phyloP scores from a whole-genome alignment of 35 echinoderm and acorn worm genomes.

The Eucidaris tribuloides region DNA sequence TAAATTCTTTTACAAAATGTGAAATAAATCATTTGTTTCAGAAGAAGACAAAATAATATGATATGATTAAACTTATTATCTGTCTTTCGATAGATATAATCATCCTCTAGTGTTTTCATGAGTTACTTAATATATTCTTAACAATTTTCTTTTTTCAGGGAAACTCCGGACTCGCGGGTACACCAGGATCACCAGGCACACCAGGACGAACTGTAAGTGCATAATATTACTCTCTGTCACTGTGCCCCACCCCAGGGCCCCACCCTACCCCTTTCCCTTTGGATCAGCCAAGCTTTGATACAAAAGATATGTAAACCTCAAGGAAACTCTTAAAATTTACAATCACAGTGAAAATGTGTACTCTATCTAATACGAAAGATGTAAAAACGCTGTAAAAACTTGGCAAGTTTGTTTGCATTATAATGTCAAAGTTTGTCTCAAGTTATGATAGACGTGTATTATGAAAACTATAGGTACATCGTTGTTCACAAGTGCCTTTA shows the following conservation, averaged over 20 bases:
- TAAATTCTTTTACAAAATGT: background rate
- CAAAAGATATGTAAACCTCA: background rate
- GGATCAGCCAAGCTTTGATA: background rate
- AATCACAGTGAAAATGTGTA: background rate
- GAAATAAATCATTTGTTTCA: too few relatives aligned
- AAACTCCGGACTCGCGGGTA: background rate
- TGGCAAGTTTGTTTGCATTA: too few relatives aligned
- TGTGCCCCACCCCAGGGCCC: background rate
- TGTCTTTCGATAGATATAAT: too few relatives aligned
- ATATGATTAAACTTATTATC: background rate
- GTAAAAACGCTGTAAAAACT: too few relatives aligned
- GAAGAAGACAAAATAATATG: background rate
- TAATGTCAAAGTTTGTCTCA: too few relatives aligned
- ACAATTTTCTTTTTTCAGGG: constrained; percentile 23
- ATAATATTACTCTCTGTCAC: background rate
- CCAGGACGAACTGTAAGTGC: background rate
- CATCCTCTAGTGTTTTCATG: background rate
- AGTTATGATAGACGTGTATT: too few relatives aligned
- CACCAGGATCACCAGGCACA: background rate
- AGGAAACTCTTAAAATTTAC: background rate
- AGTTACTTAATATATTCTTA: background rate
- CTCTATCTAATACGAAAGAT: background rate
- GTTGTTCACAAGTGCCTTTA: background rate
- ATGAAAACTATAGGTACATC: background rate
- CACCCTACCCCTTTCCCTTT: background rate